Evolutionary conservation across 2,797 vertebrate genomes (phyloP).

Genomic region (Notamacropus eugenii): DNA sequence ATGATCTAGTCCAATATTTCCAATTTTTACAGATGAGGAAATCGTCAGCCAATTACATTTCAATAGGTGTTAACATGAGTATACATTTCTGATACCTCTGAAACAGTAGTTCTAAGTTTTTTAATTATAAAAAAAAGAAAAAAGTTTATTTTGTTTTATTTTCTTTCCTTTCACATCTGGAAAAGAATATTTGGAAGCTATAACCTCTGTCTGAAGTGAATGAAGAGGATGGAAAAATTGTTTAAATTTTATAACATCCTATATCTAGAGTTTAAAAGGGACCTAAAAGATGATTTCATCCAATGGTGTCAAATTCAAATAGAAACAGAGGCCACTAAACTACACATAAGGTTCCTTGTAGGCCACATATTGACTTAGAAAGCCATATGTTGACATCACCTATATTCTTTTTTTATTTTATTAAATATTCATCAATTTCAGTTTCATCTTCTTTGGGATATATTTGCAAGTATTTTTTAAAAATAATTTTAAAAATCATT

Average conservation of each 20-base stretch:
- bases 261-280: neutral
- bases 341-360: neutral
- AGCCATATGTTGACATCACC: neutral
- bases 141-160: neutral
- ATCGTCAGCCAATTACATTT: neutral
- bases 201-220: neutral
- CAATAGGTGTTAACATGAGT: neutral
- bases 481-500: too few relatives aligned
- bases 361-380: neutral
- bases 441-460: neutral
- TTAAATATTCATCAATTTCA: neutral
- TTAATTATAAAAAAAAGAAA: too few relatives aligned
- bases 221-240: neutral
- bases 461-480: neutral
- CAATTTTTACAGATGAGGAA: neutral
- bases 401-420: neutral
- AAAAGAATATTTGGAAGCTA: neutral
- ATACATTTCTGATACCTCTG: neutral
- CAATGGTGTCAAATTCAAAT: neutral
- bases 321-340: neutral
- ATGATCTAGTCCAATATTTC: neutral
- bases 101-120: neutral
- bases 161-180: neutral
- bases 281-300: neutral
- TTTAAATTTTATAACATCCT: neutral